Evolutionary conservation across 1,140 invertebrate species (phyloP).

Genomic region (Drosophila melanica): DNA sequence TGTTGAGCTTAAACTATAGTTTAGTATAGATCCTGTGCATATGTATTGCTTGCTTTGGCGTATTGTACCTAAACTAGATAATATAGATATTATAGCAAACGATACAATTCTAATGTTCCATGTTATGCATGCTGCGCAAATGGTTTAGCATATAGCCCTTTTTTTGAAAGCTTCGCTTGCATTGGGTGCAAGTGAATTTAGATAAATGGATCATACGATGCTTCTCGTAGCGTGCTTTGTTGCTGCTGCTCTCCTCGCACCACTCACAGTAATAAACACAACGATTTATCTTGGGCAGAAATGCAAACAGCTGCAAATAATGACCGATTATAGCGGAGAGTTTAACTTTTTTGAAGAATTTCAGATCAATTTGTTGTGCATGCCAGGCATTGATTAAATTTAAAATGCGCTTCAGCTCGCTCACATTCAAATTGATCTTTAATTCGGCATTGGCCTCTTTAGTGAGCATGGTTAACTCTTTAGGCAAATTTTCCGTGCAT

Average conservation of each 20-base stretch:
- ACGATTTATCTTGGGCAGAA: slow-evolving; percentile 48
- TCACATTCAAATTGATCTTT: slow-evolving; percentile 12
- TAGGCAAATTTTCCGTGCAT: not conserved
- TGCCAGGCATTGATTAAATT: slow-evolving; percentile 64
- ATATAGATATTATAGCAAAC: not conserved
- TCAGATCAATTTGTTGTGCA: slow-evolving; percentile 30
- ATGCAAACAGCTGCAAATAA: slow-evolving; percentile 56
- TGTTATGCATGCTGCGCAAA: not conserved
- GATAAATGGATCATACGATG: slow-evolving; percentile 25
- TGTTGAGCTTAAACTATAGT: not conserved
- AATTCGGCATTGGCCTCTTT: slow-evolving; percentile 40
- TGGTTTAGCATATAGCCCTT: slow-evolving; percentile 16
- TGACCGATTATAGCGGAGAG: slow-evolving; percentile 17
- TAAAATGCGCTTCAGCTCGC: slow-evolving; percentile 64
- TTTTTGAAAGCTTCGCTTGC: slow-evolving; percentile 26
- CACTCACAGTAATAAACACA: slow-evolving; percentile 47
- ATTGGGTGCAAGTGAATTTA: slow-evolving; percentile 27
- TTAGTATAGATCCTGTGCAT: not conserved
- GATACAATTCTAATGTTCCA: not conserved
- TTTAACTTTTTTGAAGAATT: slow-evolving; percentile 31
- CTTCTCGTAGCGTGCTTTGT: slow-evolving; percentile 35
- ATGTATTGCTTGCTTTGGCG: too few species aligned
- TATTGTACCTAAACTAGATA: too few species aligned
- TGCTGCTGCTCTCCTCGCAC: slow-evolving; percentile 38
- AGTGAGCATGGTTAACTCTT: slow-evolving; percentile 7